Base-by-base conservation (phyloP, 2,888 invertebrate species). In the Argynnis bischoffii region DNA sequence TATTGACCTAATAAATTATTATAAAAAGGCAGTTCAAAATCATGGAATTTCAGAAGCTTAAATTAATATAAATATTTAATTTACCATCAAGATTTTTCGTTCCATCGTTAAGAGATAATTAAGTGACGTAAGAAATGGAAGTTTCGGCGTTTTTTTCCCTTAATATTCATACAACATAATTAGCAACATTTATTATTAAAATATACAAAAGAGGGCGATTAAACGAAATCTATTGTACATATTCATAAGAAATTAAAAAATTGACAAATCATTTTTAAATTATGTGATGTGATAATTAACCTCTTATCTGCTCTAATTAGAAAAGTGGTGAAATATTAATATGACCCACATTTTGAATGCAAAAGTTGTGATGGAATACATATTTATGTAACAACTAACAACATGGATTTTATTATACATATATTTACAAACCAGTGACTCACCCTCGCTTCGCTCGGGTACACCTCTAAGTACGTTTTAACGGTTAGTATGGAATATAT, bases 81-180 rank as follows among this genome's bases (percentile, higher is more conserved):
- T 57, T 47, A 21, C 46, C 46, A 46, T 26, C 47, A 47, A 47
- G 3, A 57, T 47, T n/a, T 41, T 41, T 57, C 47, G 47, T 26
- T 47, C 26, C 57, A 26, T 57, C 21, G 47, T 57, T 26, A 57
- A 21, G 21, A 57, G 3, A 57, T 47, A 57, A 56, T 56, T 47
- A 57, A 47, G 5, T 57, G 57, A 26, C 57, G 57, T 57, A 57
- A 57, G 21, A 57, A n/a, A 57, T 47, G 15, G 47, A 57, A 11
- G 18, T 56, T 15, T 21, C 21, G 51, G 8, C 21, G 21, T 8
- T 15, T 47, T 48, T 26, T 57, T 26, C 47, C 47, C 21, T n/a
- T 15, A 47, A 6, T 41, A 21, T 57, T 47, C 1, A 47, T 26
- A 15, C 47, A n/a, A 6, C 46, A 26, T 21, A 47, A 57, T 57